Conservation (phyloP, 2,888 invertebrate species). For the Hydrotaea diabolus region DNA sequence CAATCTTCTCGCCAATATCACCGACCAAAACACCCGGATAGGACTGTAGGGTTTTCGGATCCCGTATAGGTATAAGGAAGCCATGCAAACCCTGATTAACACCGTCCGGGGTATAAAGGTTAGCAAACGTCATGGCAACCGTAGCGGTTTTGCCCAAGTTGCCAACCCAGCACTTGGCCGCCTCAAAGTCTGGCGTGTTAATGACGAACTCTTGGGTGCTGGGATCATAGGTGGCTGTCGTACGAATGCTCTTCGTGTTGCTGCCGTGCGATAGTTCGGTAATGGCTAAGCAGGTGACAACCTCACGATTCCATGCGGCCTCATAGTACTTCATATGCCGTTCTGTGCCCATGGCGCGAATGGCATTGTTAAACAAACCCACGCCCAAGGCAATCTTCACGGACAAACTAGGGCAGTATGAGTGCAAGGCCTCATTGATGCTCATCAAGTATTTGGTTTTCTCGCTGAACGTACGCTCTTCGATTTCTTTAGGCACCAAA, state of each 20-base stretch:
- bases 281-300: slow-evolving; percentile 91
- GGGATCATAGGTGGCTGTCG: slow-evolving; percentile 93
- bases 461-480: slow-evolving; percentile 84
- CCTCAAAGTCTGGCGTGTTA: slow-evolving; percentile 95
- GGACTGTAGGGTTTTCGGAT: slow-evolving; percentile 88
- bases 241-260: slow-evolving; percentile 94
- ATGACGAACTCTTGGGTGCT: slow-evolving; percentile 90
- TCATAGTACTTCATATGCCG: slow-evolving; percentile 86
- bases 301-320: slow-evolving; percentile 87
- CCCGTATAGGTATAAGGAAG: slow-evolving; percentile 92
- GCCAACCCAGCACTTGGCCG: slow-evolving; percentile 98
- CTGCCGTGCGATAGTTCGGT: slow-evolving; percentile 98
- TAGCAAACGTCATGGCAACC: slow-evolving; percentile 93
- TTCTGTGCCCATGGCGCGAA: slow-evolving; percentile 89
- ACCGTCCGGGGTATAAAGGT: slow-evolving; percentile 90
- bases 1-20: slow-evolving; percentile 96
- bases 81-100: slow-evolving; percentile 92
- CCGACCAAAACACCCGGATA: slow-evolving; percentile 93
- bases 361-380: slow-evolving; percentile 87
- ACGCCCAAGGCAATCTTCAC: slow-evolving; percentile 90
- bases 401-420: slow-evolving; percentile 87
- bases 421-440: slow-evolving; percentile 88
- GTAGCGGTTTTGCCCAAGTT: slow-evolving; percentile 94
- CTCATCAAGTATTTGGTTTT: slow-evolving; percentile 88
- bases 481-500: slow-evolving; percentile 84